Conservation (phyloP, 2,797 vertebrate genomes). For the Pyrocephalus nanus region DNA sequence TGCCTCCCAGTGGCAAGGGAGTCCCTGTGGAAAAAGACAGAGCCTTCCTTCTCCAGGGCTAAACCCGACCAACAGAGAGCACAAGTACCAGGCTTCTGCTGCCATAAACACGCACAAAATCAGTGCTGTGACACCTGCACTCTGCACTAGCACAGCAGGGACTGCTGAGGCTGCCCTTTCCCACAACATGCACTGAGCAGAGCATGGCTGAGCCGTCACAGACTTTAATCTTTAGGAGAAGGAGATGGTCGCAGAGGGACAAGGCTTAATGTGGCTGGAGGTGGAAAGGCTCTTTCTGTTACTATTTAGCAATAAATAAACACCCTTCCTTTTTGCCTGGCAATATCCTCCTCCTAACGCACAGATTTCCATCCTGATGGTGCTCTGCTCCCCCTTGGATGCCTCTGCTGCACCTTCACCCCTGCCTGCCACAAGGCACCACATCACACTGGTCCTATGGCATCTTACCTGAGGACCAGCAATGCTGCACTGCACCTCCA, state of each 20-base stretch:
- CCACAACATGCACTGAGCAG: background rate
- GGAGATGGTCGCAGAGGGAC: background rate
- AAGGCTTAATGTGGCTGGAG: background rate
- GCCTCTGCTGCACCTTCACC: background rate
- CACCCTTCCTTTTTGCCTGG: background rate
- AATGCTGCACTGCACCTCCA: background rate
- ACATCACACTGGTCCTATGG: background rate
- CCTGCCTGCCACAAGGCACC: background rate
- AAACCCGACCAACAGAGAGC: background rate
- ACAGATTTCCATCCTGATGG: background rate
- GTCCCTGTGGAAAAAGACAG: background rate
- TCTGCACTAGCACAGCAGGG: background rate
- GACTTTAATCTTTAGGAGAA: background rate
- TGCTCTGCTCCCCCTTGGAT: background rate
- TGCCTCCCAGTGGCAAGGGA: background rate
- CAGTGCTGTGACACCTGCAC: rapidly evolving
- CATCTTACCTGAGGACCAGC: background rate
- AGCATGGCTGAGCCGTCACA: background rate
- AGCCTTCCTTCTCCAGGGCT: background rate
- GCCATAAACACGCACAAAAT: rapidly evolving
- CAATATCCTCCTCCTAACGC: background rate
- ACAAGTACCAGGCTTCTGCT: background rate
- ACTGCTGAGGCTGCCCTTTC: background rate
- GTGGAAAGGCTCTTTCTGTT: background rate
- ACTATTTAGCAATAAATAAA: background rate